Percentiles rank a stretch among this genome's conserved stretches.
phyloP scores from a whole-genome alignment of 2,113 vertebrate species.

The Clupea harengus region DNA sequence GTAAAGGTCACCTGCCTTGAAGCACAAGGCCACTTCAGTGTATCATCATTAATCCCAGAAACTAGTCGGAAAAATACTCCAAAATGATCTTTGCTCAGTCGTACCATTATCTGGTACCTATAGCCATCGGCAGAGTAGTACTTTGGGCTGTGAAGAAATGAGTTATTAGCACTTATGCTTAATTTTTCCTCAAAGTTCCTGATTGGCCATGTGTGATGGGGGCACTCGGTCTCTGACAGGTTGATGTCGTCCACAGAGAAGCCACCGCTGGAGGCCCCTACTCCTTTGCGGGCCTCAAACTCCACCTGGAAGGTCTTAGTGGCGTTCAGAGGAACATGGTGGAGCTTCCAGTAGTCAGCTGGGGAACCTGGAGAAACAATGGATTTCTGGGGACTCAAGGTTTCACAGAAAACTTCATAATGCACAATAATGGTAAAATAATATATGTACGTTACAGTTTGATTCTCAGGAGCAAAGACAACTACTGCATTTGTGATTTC shows the following conservation, averaged over 20 bases:
- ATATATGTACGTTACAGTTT: too few relatives aligned
- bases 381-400: too few relatives aligned
- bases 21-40: conserved; percentile 77
- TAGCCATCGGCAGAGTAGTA: conserved; percentile 81
- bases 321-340: conserved; percentile 69
- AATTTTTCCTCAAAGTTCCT: conserved; percentile 67
- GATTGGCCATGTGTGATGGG: conserved; percentile 75
- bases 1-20: conserved; percentile 75
- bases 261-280: conserved; percentile 46
- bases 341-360: conserved; percentile 73
- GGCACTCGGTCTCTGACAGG: conserved; percentile 80
- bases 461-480: too few relatives aligned
- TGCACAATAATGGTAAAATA: too few relatives aligned
- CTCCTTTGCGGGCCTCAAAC: conserved; percentile 75
- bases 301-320: conserved; percentile 72
- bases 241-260: conserved; percentile 86
- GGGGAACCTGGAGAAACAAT: conserved; percentile 35
- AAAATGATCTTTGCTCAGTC: conserved; percentile 18
- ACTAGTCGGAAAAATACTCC: conserved; percentile 69
- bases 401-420: too few relatives aligned
- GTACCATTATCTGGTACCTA: conserved; percentile 64
- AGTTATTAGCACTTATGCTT: conserved; percentile 2
- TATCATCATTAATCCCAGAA: conserved; percentile 75
- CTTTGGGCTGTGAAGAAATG: conserved; percentile 63
- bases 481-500: too few relatives aligned